phyloP scores from a whole-genome alignment of 2,113 vertebrate species.

The Thunnus maccoyii region DNA sequence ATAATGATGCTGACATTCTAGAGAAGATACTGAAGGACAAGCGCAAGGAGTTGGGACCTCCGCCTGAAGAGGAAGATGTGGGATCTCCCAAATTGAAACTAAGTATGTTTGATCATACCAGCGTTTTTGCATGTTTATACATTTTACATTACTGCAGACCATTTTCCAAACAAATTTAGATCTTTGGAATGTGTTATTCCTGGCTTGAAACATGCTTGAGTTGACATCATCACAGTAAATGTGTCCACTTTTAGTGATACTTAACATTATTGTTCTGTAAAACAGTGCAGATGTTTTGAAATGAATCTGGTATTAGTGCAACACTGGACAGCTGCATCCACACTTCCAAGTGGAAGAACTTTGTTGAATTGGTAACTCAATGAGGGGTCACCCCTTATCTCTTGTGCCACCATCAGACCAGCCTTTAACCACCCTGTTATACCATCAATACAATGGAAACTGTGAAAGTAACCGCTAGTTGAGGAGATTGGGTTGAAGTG shows the following conservation, averaged over 20 bases:
- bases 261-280: too few species aligned
- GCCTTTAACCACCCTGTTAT: not conserved
- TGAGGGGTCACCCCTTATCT: too few species aligned
- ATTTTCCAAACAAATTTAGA: not conserved
- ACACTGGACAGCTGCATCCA: too few species aligned
- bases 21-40: conserved; percentile 98
- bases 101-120: conserved; percentile 84
- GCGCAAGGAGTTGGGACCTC: conserved; percentile 93
- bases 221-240: too few species aligned
- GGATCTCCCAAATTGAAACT: conserved; percentile 97
- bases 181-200: too few species aligned
- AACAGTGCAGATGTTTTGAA: too few species aligned
- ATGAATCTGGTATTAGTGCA: too few species aligned
- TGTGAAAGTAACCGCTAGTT: not conserved
- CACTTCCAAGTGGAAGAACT: too few species aligned
- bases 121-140: not conserved
- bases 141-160: not conserved
- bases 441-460: not conserved
- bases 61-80: conserved; percentile 93
- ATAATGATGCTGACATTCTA: conserved; percentile 96
- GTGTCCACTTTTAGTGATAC: too few species aligned
- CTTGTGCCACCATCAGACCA: not conserved
- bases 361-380: too few species aligned
- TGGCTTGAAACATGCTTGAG: too few species aligned
- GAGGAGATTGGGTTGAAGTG: too few species aligned